These are phyloP conservation scores for Neomonachus schauinslandi DNA, from an alignment of 2,113 vertebrate species.

Conservation along the genomic window DNA sequence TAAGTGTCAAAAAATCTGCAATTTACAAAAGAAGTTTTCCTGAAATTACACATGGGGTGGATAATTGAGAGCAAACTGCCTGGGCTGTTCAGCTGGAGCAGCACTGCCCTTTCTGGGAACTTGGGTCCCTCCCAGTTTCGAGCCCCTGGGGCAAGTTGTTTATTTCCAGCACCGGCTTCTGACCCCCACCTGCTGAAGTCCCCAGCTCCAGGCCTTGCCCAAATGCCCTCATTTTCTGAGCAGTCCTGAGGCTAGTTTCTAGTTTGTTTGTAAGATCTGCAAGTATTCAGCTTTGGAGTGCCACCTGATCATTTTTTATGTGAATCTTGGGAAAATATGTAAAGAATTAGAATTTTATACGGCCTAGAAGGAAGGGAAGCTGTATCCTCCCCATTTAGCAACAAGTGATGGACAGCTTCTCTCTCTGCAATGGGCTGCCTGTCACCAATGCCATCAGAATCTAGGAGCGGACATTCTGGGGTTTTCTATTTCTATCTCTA, in stretches of 20 bases:
- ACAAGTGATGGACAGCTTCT: background rate
- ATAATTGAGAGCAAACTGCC: slow-evolving; percentile 60
- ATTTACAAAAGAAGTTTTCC: slow-evolving; percentile 66
- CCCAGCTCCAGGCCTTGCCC: background rate
- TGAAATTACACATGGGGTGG: slow-evolving; percentile 56
- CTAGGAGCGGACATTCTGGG: slow-evolving; percentile 61
- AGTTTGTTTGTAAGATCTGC: background rate
- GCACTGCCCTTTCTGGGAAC: background rate
- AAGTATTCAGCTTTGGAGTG: background rate
- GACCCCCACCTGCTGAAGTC: background rate
- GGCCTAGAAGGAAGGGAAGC: background rate
- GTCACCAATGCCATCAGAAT: slow-evolving; percentile 64
- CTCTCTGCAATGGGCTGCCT: background rate
- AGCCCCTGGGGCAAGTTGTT: background rate
- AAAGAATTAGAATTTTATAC: background rate
- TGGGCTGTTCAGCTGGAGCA: background rate
- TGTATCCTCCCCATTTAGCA: background rate
- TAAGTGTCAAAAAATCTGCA: slow-evolving; percentile 67
- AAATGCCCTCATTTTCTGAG: background rate
- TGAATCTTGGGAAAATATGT: background rate
- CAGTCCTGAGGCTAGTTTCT: background rate
- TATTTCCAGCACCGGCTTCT: background rate
- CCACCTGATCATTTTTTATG: background rate
- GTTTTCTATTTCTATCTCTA: slow-evolving; percentile 68
- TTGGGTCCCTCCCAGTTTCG: background rate